Evolutionary conservation across 2,113 vertebrate species (phyloP).

Genomic region (Anguilla rostrata): DNA sequence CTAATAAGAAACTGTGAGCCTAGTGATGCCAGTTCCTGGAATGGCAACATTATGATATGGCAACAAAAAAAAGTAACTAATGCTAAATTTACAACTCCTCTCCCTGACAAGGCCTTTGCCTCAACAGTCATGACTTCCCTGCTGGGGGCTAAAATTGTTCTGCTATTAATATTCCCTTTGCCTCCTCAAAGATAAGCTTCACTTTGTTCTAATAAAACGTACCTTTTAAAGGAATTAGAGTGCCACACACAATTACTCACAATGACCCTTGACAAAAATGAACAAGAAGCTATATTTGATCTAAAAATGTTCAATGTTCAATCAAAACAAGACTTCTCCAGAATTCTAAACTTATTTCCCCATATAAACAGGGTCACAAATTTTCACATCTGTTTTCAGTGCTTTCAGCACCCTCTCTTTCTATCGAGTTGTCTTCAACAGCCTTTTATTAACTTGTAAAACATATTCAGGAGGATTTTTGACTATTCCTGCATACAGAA

Average conservation of each 20-base stretch:
- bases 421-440: too few species aligned
- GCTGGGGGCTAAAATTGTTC: neutral
- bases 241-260: neutral
- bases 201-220: neutral
- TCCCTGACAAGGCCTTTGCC: neutral
- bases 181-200: neutral
- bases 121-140: neutral
- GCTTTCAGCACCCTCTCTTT: too few species aligned
- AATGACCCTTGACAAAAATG: too few species aligned
- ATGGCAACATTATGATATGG: neutral
- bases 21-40: neutral
- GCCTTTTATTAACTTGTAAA: too few species aligned
- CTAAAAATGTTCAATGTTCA: too few species aligned
- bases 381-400: too few species aligned
- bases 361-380: too few species aligned
- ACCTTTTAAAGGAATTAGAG: neutral
- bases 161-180: neutral
- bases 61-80: neutral
- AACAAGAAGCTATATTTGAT: too few species aligned
- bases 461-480: too few species aligned
- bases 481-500: too few species aligned
- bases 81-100: neutral
- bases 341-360: too few species aligned
- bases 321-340: too few species aligned
- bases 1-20: constrained; percentile 2